Evolutionary conservation across 2,888 invertebrate genomes (phyloP).

Genomic region (Melipona beecheii): DNA sequence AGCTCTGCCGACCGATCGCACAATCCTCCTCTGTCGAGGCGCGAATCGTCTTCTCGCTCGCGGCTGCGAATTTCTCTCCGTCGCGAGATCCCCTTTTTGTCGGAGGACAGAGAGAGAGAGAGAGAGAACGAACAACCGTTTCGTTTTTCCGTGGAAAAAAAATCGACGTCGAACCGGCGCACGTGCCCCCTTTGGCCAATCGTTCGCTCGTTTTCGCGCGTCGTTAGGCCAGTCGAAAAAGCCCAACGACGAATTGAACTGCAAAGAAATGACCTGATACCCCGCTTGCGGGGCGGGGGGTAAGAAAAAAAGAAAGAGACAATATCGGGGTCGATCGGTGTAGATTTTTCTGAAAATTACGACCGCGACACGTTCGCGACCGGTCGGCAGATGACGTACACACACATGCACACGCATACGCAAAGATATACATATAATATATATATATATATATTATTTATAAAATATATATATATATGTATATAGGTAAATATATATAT

Average conservation of each 20-base stretch:
- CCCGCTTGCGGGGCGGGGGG: not conserved
- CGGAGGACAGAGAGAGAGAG: not conserved
- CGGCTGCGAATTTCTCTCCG: not conserved
- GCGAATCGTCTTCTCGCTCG: not conserved
- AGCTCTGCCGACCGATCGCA: constrained; percentile 72
- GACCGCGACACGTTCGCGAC: constrained; percentile 52
- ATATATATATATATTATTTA: constrained; percentile 43
- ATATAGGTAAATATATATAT: constrained; percentile 62
- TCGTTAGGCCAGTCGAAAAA: constrained; percentile 55
- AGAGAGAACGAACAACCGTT: not conserved
- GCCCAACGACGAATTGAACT: constrained; percentile 18
- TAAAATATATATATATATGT: constrained; percentile 47
- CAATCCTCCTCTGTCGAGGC: not conserved
- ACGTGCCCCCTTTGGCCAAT: constrained; percentile 24
- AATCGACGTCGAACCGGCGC: not conserved
- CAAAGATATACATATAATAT: constrained; percentile 71
- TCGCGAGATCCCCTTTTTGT: not conserved
- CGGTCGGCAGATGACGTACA: constrained; percentile 75
- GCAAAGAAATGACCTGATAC: constrained; percentile 14
- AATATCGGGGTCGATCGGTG: not conserved
- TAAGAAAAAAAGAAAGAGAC: not conserved
- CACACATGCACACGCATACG: constrained; percentile 80
- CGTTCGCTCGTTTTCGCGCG: constrained; percentile 52
- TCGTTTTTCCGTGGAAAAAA: too few species aligned
- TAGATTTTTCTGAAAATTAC: constrained; percentile 1